Percentiles rank a stretch among this genome's conserved stretches.
phyloP scores from a whole-genome alignment of 2,888 invertebrate genomes.

The Acanthosepion pharaonis region DNA sequence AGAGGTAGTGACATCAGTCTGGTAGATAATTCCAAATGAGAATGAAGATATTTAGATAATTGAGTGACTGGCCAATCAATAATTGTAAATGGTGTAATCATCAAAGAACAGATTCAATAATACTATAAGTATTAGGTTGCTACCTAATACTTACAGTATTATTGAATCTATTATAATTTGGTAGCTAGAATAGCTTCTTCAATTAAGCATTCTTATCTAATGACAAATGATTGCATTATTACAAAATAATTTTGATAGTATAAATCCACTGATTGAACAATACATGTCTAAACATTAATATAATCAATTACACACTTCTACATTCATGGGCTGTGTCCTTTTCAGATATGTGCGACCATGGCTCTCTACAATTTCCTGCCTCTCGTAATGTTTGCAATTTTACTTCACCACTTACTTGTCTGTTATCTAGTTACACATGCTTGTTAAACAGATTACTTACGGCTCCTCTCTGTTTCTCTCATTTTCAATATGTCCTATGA shows the following conservation, averaged over 20 bases:
- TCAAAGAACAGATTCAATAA: neutral
- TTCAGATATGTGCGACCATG: too few species aligned
- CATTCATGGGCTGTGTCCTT: too few species aligned
- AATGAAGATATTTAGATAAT: slow-evolving; percentile 33
- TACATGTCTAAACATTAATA: neutral
- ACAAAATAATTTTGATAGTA: slow-evolving; percentile 15
- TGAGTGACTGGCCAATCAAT: neutral
- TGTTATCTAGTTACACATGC: too few species aligned
- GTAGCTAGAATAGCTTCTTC: neutral
- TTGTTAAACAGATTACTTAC: too few species aligned
- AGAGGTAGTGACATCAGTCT: neutral
- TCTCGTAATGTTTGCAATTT: too few species aligned
- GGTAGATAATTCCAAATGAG: neutral
- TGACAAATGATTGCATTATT: neutral
- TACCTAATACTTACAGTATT: too few species aligned
- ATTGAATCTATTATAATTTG: neutral
- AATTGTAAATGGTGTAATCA: neutral
- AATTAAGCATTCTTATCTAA: neutral
- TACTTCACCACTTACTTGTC: too few species aligned
- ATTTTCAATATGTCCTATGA: too few species aligned
- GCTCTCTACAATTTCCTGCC: too few species aligned
- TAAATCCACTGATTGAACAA: neutral
- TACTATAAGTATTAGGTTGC: neutral
- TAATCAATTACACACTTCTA: neutral
- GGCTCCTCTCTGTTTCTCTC: too few species aligned